A percentile compares a stretch with the other conserved stretches of the same genome.
Evolutionary conservation across 2,797 vertebrate species (phyloP).

Genomic region (Phylloscopus collybita): DNA sequence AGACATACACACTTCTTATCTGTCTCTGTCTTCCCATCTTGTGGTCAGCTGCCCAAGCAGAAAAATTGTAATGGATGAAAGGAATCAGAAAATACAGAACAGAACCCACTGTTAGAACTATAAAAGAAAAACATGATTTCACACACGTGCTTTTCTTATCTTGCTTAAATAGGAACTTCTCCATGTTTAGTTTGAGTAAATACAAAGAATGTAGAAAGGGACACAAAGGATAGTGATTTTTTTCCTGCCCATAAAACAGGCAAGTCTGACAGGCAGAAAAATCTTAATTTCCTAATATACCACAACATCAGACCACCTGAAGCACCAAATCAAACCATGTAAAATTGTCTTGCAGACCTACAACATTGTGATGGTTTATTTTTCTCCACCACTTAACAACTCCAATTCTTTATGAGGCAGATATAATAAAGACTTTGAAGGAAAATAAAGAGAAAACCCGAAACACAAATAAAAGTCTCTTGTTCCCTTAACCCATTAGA

Average conservation of each 20-base stretch:
- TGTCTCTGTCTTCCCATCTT: neutral
- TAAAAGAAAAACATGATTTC: accelerated
- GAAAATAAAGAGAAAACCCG: accelerated
- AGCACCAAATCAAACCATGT: neutral
- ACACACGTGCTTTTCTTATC: neutral
- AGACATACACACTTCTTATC: neutral
- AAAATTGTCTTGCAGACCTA: neutral
- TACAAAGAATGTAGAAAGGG: neutral
- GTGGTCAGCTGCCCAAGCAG: neutral
- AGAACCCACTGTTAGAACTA: neutral
- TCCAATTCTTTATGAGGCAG: neutral
- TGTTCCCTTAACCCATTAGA: neutral
- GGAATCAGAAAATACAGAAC: neutral
- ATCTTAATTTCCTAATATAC: neutral
- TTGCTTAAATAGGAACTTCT: neutral
- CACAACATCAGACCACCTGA: neutral
- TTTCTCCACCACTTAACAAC: neutral
- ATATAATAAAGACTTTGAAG: neutral
- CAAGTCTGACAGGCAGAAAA: neutral
- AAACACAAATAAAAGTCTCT: neutral
- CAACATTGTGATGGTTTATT: neutral
- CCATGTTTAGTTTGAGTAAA: neutral
- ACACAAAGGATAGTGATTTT: neutral
- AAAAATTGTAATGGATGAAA: neutral
- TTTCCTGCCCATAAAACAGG: neutral